These are phyloP conservation scores for Lethocerus indicus DNA, from an alignment of 1,140 invertebrate genomes.

Conservation along the genomic window DNA sequence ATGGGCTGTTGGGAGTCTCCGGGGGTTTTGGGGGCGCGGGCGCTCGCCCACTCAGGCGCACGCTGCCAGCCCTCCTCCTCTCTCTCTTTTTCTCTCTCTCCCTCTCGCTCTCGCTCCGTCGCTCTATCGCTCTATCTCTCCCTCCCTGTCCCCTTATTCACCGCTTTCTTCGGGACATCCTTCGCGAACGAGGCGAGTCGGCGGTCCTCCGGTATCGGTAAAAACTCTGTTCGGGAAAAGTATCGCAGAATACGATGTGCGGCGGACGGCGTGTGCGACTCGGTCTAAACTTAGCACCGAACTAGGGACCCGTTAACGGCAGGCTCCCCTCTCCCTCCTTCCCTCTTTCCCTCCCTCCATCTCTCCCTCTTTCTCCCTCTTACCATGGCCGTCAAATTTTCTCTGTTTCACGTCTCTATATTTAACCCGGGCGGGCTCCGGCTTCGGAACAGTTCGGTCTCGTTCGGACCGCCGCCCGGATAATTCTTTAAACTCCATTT, in stretches of 20 bases:
- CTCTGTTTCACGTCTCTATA: conserved; percentile 1
- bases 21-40: no score
- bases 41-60: no score
- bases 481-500: no score
- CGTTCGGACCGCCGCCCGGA: background rate
- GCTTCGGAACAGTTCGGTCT: background rate
- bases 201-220: background rate
- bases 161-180: no score
- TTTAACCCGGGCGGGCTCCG: no score
- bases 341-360: background rate
- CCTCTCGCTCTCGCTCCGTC: background rate
- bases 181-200: background rate
- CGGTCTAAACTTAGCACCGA: background rate
- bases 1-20: no score
- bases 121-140: background rate
- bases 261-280: background rate
- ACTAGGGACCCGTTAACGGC: background rate
- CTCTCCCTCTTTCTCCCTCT: background rate
- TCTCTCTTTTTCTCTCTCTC: background rate
- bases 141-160: background rate
- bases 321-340: no score
- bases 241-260: background rate
- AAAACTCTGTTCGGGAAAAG: background rate
- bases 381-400: background rate
- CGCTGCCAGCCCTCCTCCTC: no score